phyloP scores from a whole-genome alignment of 1,140 invertebrate genomes.

The Scaptomyza montana region DNA sequence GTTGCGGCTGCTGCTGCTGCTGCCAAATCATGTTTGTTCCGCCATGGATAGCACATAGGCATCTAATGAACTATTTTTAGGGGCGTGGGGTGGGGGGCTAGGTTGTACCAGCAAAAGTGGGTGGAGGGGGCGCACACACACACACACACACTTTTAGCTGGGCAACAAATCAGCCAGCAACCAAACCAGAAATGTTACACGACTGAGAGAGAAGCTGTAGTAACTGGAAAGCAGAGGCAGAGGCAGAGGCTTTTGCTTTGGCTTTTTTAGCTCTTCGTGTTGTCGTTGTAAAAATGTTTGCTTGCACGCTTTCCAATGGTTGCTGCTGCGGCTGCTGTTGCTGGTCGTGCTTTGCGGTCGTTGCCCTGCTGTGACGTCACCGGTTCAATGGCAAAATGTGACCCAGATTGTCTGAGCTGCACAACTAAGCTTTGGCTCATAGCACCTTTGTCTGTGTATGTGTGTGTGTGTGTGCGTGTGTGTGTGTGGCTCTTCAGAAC shows the following conservation, averaged over 20 bases:
- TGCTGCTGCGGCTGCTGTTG: slow-evolving; percentile 47
- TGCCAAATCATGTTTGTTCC: slow-evolving; percentile 79
- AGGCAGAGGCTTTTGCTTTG: slow-evolving; percentile 7
- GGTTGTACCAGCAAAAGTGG: slow-evolving; percentile 12
- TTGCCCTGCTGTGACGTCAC: slow-evolving; percentile 83
- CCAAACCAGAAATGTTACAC: slow-evolving; percentile 73
- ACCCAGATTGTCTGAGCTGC: slow-evolving; percentile 84
- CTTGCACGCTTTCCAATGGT: slow-evolving; percentile 77
- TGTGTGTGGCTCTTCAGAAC: slow-evolving; percentile 64
- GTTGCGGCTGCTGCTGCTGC: slow-evolving; percentile 6
- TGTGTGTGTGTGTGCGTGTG: slow-evolving; percentile 20
- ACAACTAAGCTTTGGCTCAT: slow-evolving; percentile 69
- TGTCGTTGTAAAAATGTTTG: slow-evolving; percentile 82
- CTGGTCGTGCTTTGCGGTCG: slow-evolving; percentile 82
- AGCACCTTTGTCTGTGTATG: slow-evolving; percentile 16
- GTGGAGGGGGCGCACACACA: slow-evolving; percentile 28
- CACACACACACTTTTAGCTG: slow-evolving; percentile 35
- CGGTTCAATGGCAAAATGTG: slow-evolving; percentile 84
- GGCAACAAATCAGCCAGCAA: slow-evolving; percentile 77
- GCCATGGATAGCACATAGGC: slow-evolving; percentile 76
- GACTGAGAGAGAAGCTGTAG: slow-evolving; percentile 16
- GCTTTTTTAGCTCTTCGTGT: slow-evolving; percentile 55
- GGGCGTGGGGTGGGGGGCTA: slow-evolving; percentile 53
- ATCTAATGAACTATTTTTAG: slow-evolving; percentile 78
- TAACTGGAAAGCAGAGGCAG: not conserved